phyloP scores from a whole-genome alignment of 2,888 invertebrate species.

The Conops quadrifasciatus region DNA sequence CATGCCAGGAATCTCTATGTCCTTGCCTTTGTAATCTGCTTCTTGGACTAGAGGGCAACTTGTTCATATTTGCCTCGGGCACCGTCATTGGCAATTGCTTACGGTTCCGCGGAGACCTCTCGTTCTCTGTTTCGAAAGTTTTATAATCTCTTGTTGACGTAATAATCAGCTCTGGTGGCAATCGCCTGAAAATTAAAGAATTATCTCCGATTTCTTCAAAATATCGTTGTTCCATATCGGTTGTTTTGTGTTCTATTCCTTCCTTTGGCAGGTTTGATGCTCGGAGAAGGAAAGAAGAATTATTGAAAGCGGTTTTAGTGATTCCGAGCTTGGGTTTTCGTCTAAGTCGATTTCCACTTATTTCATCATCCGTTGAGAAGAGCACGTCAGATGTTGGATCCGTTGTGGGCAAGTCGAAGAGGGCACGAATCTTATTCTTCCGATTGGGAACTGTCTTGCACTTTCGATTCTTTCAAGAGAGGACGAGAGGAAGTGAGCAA shows the following conservation, averaged over 20 bases:
- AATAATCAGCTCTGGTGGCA: conserved; percentile 65
- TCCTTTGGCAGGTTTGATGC: too few relatives aligned
- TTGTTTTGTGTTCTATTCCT: conserved; percentile 41
- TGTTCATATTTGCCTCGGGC: background rate
- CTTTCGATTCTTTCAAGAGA: conserved; percentile 36
- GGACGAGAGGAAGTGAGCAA: too few relatives aligned
- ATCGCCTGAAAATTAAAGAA: conserved; percentile 51
- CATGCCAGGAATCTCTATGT: conserved; percentile 64
- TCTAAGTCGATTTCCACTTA: conserved; percentile 53
- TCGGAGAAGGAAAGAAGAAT: too few relatives aligned
- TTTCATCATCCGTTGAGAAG: conserved; percentile 72
- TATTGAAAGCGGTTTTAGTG: conserved; percentile 46
- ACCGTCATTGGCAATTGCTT: conserved; percentile 29
- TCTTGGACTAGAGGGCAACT: background rate
- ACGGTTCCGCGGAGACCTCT: background rate
- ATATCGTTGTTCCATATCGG: conserved; percentile 59
- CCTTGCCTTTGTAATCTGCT: conserved; percentile 41
- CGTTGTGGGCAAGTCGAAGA: conserved; percentile 70
- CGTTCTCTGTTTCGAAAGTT: background rate
- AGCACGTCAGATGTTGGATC: conserved; percentile 73
- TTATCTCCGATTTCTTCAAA: conserved; percentile 57
- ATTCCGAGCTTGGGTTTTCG: conserved; percentile 30
- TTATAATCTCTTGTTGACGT: conserved; percentile 44
- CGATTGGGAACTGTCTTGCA: conserved; percentile 46
- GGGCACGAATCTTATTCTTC: conserved; percentile 59